A percentile compares a stretch with the other conserved stretches of the same genome.
phyloP scores from a whole-genome alignment of 2,113 vertebrate genomes.

The human (Homo sapiens) region DNA sequence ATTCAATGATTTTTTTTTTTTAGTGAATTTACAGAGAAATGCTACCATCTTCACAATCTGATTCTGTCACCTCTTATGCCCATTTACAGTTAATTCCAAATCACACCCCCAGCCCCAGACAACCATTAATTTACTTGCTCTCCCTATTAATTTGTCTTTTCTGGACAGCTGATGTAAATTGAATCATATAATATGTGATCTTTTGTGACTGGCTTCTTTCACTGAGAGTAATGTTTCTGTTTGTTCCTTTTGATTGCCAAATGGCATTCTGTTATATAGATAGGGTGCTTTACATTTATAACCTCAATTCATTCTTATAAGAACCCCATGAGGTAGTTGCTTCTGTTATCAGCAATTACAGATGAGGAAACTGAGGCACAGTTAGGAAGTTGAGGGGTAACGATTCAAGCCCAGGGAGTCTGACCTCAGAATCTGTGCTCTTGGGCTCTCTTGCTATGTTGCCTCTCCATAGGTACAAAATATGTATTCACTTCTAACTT shows the following conservation, averaged over 20 bases:
- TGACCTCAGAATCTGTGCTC: not conserved
- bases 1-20: not conserved
- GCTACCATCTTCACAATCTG: not conserved
- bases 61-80: not conserved
- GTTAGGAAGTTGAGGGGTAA: not conserved
- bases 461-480: not conserved
- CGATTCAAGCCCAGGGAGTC: not conserved
- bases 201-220: slow-evolving; percentile 55
- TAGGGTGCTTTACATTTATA: not conserved
- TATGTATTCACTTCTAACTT: not conserved
- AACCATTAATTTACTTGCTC: slow-evolving; percentile 25
- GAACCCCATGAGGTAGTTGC: not conserved
- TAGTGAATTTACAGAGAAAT: not conserved
- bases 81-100: not conserved
- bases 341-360: not conserved
- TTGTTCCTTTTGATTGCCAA: slow-evolving; percentile 19
- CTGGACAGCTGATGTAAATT: not conserved
- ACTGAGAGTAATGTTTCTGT: not conserved
- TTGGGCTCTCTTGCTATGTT: not conserved
- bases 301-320: not conserved
- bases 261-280: not conserved
- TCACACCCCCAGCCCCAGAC: not conserved
- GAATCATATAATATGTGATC: not conserved
- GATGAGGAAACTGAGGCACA: not conserved
- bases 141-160: not conserved